Evolutionary conservation across 2,888 invertebrate species (phyloP).

Genomic region (Diogma glabrata): DNA sequence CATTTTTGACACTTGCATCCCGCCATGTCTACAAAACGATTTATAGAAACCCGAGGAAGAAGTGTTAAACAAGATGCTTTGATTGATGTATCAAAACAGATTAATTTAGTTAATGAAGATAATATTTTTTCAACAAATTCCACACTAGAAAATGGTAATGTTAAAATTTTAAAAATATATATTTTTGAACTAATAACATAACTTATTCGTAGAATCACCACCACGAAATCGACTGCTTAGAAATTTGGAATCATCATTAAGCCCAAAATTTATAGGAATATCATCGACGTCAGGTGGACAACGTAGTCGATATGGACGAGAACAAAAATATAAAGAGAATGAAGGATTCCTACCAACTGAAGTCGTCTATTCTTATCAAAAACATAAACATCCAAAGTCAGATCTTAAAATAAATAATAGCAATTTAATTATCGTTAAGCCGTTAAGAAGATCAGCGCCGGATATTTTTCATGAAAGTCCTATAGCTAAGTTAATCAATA

Average conservation of each 20-base stretch:
- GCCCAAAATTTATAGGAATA: slow-evolving; percentile 33
- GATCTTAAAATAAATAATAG: background rate
- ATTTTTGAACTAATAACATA: no score
- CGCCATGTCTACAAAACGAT: no score
- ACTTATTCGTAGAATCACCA: slow-evolving; percentile 2
- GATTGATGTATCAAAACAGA: no score
- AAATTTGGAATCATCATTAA: slow-evolving; percentile 26
- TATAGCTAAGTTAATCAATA: slow-evolving; percentile 30
- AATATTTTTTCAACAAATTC: no score
- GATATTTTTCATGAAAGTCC: slow-evolving; percentile 24
- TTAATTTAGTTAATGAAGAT: no score
- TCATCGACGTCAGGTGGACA: slow-evolving; percentile 20
- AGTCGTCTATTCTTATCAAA: slow-evolving; percentile 19
- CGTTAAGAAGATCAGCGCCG: background rate
- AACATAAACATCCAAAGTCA: slow-evolving; percentile 6
- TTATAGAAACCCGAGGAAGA: no score
- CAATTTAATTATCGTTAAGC: slow-evolving; percentile 4
- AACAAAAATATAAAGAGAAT: slow-evolving; percentile 21
- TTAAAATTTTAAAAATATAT: no score
- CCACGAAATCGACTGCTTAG: slow-evolving; percentile 7
- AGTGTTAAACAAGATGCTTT: no score
- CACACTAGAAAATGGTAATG: no score
- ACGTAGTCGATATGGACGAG: slow-evolving; percentile 18
- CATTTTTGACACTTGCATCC: no score
- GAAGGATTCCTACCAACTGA: slow-evolving; percentile 15